Evolutionary conservation across 2,888 invertebrate species (phyloP).

Genomic region (Aporophyla nigra): DNA sequence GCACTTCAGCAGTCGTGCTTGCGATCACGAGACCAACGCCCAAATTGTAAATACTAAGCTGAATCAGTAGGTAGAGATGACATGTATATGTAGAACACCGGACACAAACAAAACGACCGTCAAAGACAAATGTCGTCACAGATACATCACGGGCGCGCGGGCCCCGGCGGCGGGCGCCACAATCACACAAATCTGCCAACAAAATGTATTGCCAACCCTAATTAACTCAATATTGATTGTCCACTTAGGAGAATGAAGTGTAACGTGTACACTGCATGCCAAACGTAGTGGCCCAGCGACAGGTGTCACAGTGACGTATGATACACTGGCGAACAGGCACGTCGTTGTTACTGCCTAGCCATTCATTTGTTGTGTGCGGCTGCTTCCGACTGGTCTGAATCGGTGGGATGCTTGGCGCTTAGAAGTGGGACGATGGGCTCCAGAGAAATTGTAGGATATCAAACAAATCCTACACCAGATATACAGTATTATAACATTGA

Average conservation of each 20-base stretch:
- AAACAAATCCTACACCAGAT: neutral
- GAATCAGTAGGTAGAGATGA: neutral
- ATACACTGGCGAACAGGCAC: conserved; percentile 21
- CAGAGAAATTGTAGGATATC: neutral
- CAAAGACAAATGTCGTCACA: neutral
- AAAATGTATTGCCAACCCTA: conserved; percentile 24
- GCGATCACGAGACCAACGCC: too few species aligned
- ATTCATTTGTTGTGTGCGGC: conserved; percentile 30
- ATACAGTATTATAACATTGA: neutral
- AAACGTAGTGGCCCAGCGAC: conserved; percentile 23
- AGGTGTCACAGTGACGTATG: conserved; percentile 31
- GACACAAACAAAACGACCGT: neutral
- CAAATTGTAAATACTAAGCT: neutral
- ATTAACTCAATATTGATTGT: conserved; percentile 43
- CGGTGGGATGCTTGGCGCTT: conserved; percentile 4
- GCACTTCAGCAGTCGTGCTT: too few species aligned
- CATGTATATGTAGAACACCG: neutral
- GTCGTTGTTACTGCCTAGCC: conserved; percentile 26
- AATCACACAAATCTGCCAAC: neutral
- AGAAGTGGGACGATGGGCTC: neutral
- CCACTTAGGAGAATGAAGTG: conserved; percentile 50
- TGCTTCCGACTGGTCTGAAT: conserved; percentile 45
- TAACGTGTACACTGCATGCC: conserved; percentile 20
- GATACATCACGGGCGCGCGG: neutral
- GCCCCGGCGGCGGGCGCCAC: neutral